Evolutionary conservation across 2,888 invertebrate species (phyloP), one percentile per base, ranked within the genome.

Genomic region (Leucozona laternaria): DNA sequence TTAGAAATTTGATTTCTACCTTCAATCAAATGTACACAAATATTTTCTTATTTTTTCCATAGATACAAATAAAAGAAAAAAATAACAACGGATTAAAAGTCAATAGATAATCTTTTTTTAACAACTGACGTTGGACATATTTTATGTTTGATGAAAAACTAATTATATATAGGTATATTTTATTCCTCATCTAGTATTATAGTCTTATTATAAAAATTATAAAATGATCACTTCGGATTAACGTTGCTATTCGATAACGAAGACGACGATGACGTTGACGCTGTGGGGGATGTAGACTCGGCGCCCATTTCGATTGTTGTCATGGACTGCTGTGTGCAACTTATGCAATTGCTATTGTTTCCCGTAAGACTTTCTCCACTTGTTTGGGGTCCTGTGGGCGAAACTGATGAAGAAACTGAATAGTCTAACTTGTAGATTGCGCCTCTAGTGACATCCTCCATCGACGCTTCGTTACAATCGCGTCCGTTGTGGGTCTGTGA

Each of bases 401-500:
- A 81, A 34, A 85, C 71, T 10, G 88, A 79, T 31, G 83, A 73
- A 20, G 86, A 85, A 48, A 88, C 89, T 48, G 94, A 93, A 91
- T 95, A 96, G 92, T 95, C 95, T 83, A 96, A 92, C 92, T 95
- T 95, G 90, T 95, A 96, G 85, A 95, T 94, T 88, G 95, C 95
- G 88, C 95, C 95, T 89, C 96, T 94, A 50, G 97, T 97, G 93
- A 97, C 96, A 93, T 97, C 97, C 92, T 98, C 98, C 95, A 98
- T 97, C 77, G 97, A 97, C 88, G 96, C 96, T 91, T 97, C 97
- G 91, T 96, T 96, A 92, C 98, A 98, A 89, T 98, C 98, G 89
- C 95, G 94, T 28, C 97, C 97, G 68, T 95, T 94, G 92, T 98
- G 98, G 70, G 95, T 96, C 76, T 95, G 94, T 72, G 96, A 96